phyloP scores from a whole-genome alignment of 2,888 invertebrate genomes.

The Lepidochitona cinerea region DNA sequence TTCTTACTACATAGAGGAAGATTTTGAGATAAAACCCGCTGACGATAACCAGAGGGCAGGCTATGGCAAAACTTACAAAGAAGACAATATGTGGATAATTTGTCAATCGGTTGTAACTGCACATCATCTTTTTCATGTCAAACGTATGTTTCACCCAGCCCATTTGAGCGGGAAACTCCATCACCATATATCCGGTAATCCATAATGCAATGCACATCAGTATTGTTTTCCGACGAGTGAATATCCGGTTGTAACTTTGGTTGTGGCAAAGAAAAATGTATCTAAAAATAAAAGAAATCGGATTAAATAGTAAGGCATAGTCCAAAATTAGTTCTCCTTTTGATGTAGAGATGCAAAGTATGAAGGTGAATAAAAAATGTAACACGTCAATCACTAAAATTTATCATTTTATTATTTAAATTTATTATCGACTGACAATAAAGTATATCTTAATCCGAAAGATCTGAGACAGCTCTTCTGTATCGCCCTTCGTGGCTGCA shows the following conservation, averaged over 20 bases:
- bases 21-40: not conserved
- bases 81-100: not conserved
- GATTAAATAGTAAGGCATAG: too few relatives aligned
- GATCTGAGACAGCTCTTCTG: too few relatives aligned
- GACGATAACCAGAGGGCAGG: not conserved
- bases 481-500: too few relatives aligned
- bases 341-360: too few relatives aligned
- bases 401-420: not conserved
- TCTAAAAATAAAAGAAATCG: too few relatives aligned
- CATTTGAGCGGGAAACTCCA: not conserved
- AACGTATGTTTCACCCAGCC: not conserved
- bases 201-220: slow-evolving; percentile 16
- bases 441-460: too few relatives aligned
- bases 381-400: too few relatives aligned
- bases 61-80: not conserved
- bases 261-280: not conserved
- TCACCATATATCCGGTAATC: slow-evolving; percentile 14
- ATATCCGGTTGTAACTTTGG: slow-evolving; percentile 2
- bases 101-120: not conserved
- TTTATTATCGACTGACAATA: not conserved
- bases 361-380: too few relatives aligned
- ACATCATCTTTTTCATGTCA: slow-evolving; percentile 2
- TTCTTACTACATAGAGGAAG: not conserved
- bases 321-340: too few relatives aligned
- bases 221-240: slow-evolving; percentile 16